Evolutionary conservation across 1,140 invertebrate genomes (phyloP).

Genomic region (Cydia amplana): DNA sequence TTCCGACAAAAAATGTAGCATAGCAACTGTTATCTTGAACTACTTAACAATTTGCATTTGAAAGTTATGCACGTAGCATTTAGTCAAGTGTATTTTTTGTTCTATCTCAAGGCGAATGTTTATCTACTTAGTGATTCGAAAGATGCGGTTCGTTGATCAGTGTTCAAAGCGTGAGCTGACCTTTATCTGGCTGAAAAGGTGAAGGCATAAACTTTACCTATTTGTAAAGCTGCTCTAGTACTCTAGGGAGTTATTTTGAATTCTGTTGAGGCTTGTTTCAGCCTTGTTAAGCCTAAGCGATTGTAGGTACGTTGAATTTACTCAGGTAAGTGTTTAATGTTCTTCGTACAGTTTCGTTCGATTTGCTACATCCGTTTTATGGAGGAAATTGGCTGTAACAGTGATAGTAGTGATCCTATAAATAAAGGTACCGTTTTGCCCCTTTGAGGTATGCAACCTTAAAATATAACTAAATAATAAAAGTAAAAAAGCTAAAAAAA

Average conservation of each 20-base stretch:
- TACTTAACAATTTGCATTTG: constrained; percentile 9
- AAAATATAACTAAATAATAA: too few relatives aligned
- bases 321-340: neutral
- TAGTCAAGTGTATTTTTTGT: neutral
- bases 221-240: constrained; percentile 13
- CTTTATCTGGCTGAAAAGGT: constrained; percentile 31
- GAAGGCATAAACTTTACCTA: constrained; percentile 29
- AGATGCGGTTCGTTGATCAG: constrained; percentile 30
- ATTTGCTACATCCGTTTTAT: constrained; percentile 12
- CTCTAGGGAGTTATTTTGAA: constrained; percentile 14
- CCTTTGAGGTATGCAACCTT: too few relatives aligned
- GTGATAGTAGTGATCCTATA: too few relatives aligned
- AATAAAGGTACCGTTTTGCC: too few relatives aligned
- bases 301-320: neutral
- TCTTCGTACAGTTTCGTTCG: neutral
- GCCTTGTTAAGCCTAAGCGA: neutral
- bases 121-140: constrained; percentile 16
- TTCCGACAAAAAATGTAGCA: neutral
- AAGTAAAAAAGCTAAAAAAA: too few relatives aligned
- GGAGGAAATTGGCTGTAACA: neutral
- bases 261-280: neutral
- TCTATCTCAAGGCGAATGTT: constrained; percentile 5
- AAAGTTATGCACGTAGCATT: constrained; percentile 16
- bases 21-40: neutral
- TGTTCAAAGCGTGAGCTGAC: constrained; percentile 28